These are phyloP conservation scores for Mythimna lalbum DNA, from an alignment of 2,888 invertebrate species.

Conservation along the genomic window DNA sequence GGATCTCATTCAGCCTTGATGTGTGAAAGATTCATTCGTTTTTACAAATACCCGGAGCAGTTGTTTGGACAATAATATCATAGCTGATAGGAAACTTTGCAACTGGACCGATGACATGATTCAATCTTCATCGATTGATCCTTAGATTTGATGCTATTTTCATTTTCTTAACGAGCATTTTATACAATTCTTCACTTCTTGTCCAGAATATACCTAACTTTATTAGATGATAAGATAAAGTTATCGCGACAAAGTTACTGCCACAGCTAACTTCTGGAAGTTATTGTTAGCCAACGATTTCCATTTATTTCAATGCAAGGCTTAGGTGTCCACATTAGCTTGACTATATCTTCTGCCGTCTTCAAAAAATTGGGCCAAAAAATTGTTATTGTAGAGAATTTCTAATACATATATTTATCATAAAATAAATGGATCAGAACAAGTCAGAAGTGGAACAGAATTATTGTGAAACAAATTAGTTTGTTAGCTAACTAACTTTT, in stretches of 20 bases:
- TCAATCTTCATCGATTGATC: constrained; percentile 54
- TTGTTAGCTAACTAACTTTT: too few species aligned
- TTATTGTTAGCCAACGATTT: not conserved
- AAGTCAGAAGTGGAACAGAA: too few species aligned
- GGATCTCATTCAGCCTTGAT: constrained; percentile 66
- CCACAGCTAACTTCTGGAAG: not conserved
- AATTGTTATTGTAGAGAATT: too few species aligned
- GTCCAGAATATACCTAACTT: not conserved
- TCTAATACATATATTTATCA: too few species aligned
- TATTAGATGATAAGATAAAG: not conserved
- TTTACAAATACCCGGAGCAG: constrained; percentile 68
- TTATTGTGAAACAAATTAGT: too few species aligned
- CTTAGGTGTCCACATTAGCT: not conserved
- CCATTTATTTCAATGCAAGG: not conserved
- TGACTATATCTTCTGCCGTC: not conserved
- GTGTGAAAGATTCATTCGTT: constrained; percentile 73
- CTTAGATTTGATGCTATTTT: constrained; percentile 26
- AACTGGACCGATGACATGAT: constrained; percentile 59
- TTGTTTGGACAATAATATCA: constrained; percentile 66
- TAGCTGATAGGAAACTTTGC: constrained; percentile 59
- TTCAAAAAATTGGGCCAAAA: too few species aligned
- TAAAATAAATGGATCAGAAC: too few species aligned
- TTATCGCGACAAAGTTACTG: not conserved
- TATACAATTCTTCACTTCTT: not conserved
- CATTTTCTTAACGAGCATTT: not conserved